These are phyloP conservation scores for Acronicta alni DNA, from an alignment of 2,888 invertebrate species.

Conservation along the genomic window DNA sequence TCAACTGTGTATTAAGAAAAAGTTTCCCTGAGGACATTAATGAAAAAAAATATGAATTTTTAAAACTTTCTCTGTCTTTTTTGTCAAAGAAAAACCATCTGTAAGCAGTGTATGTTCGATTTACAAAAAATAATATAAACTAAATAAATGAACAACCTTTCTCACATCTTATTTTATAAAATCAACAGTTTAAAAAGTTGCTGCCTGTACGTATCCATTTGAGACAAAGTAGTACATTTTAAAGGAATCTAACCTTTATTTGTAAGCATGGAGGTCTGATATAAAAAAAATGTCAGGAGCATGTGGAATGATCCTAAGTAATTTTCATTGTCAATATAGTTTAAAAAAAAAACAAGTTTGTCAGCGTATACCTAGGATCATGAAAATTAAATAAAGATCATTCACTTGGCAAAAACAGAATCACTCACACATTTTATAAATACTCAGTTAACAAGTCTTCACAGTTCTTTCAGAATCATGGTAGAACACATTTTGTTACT, in stretches of 20 bases:
- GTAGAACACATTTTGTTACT: conserved; percentile 53
- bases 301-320: conserved; percentile 29
- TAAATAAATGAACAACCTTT: conserved; percentile 47
- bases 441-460: conserved; percentile 70
- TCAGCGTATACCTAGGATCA: conserved; percentile 22
- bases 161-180: conserved; percentile 8
- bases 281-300: not conserved
- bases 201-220: conserved; percentile 18
- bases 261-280: not conserved
- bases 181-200: conserved; percentile 15
- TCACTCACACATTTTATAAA: conserved; percentile 60
- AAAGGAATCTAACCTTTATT: conserved; percentile 18
- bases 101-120: conserved; percentile 42
- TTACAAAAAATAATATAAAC: conserved; percentile 38
- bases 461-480: conserved; percentile 51
- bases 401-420: conserved; percentile 33
- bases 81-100: conserved; percentile 35
- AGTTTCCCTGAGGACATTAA: too few species aligned
- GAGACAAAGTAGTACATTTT: conserved; percentile 17
- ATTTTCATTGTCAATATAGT: conserved; percentile 26
- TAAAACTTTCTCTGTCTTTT: conserved; percentile 14
- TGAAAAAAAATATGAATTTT: conserved; percentile 7
- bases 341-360: conserved; percentile 6
- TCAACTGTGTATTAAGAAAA: too few species aligned
- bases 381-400: conserved; percentile 47